phyloP scores from a whole-genome alignment of 2,888 invertebrate species.

The Eupithecia subumbrata region DNA sequence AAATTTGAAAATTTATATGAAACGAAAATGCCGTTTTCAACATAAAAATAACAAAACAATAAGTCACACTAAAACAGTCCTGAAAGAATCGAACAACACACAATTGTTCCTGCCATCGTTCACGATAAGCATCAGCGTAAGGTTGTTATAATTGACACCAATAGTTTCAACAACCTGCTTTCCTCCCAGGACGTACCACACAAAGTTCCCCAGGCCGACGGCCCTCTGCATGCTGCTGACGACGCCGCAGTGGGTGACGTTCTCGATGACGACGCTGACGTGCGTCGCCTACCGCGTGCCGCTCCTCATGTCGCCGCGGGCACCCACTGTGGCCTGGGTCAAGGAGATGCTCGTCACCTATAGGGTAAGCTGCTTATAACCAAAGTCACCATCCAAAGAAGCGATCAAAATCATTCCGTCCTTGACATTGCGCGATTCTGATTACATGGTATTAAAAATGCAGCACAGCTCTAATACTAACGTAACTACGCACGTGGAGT shows the following conservation, averaged over 20 bases:
- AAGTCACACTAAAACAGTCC: neutral
- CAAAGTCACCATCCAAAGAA: neutral
- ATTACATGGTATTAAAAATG: neutral
- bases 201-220: neutral
- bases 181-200: neutral
- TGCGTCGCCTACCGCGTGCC: slow-evolving; percentile 11
- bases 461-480: too few relatives aligned
- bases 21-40: neutral
- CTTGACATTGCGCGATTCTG: neutral
- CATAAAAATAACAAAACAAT: neutral
- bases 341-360: neutral
- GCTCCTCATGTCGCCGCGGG: neutral
- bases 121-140: neutral
- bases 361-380: neutral
- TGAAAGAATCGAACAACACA: neutral
- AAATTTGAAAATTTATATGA: neutral
- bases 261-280: slow-evolving; percentile 9
- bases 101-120: neutral
- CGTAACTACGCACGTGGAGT: too few relatives aligned
- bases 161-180: neutral
- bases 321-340: neutral
- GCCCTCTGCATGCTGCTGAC: slow-evolving; percentile 1
- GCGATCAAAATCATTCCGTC: neutral
- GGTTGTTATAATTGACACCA: neutral
- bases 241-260: slow-evolving; percentile 13